Percentiles rank a stretch among this genome's conserved stretches.
Evolutionary conservation across 2,113 vertebrate species (phyloP).

Genomic region (Amblyornis subalaris): DNA sequence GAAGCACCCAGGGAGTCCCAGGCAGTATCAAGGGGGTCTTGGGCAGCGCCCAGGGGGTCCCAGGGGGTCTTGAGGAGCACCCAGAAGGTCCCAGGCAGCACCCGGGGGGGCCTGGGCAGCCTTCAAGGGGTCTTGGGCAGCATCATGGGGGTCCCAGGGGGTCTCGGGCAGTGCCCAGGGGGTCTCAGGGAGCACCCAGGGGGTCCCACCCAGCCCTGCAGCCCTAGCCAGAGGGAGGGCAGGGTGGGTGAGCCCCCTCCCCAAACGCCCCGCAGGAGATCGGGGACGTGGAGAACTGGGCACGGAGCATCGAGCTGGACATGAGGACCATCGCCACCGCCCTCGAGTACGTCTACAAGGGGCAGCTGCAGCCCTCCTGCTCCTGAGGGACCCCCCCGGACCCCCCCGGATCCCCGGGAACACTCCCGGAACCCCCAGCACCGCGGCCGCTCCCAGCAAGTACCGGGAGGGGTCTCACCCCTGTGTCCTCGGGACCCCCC

Average conservation of each 20-base stretch:
- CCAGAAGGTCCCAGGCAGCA: no score
- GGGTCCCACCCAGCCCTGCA: background rate
- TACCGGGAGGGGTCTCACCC: background rate
- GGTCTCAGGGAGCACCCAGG: no score
- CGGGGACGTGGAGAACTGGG: conserved; percentile 96
- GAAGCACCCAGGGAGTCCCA: no score
- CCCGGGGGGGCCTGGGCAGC: no score
- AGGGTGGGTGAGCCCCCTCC: background rate
- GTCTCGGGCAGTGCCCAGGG: no score
- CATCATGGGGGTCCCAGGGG: no score
- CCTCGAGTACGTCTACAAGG: conserved; percentile 92
- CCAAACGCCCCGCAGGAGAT: conserved; percentile 79
- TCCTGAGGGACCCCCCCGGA: conserved; percentile 57
- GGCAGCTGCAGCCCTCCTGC: conserved; percentile 81
- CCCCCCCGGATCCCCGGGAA: background rate
- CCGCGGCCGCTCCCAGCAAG: background rate
- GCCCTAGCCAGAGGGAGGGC: no score
- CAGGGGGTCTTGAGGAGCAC: no score
- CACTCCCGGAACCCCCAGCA: no score
- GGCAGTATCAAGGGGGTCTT: no score
- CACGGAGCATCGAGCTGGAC: conserved; percentile 94
- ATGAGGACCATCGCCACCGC: conserved; percentile 93
- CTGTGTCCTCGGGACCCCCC: background rate
- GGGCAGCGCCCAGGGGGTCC: no score
- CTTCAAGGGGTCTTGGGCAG: no score